Evolutionary conservation across 2,113 vertebrate genomes (phyloP).

Genomic region (Acrocephalus kingi): DNA sequence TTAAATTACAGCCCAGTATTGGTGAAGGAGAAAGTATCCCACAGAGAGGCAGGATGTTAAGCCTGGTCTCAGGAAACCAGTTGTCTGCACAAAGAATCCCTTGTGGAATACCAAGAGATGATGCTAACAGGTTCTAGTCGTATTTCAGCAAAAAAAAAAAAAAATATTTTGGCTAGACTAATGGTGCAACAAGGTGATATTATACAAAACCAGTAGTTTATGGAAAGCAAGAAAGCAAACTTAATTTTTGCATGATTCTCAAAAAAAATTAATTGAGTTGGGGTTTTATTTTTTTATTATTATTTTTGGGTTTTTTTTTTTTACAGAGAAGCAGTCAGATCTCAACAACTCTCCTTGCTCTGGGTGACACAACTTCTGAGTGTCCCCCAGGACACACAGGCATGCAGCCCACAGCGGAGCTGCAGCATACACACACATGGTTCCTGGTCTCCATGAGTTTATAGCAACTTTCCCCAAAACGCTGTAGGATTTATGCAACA

Average conservation of each 20-base stretch:
- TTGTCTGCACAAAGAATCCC: neutral
- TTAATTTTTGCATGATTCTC: neutral
- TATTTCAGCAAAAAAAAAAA: neutral
- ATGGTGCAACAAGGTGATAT: neutral
- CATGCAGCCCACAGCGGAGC: neutral
- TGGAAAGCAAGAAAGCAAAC: neutral
- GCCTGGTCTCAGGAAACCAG: neutral
- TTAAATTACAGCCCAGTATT: neutral
- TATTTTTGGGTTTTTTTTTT: neutral
- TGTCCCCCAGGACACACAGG: too few species aligned
- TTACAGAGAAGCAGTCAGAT: neutral
- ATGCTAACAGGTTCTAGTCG: neutral
- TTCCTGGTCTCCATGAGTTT: neutral
- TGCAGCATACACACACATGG: neutral
- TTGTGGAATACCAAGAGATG: neutral
- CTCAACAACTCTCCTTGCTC: neutral
- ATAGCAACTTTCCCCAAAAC: neutral
- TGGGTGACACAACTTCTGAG: rapidly evolving
- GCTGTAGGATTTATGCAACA: neutral
- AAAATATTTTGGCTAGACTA: neutral
- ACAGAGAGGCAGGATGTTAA: neutral
- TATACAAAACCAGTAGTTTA: neutral
- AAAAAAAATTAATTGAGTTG: neutral
- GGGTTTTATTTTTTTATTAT: neutral
- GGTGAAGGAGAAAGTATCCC: slow-evolving; percentile 1